Evolutionary conservation across 2,113 vertebrate genomes (phyloP).

Genomic region (Psophia crepitans): DNA sequence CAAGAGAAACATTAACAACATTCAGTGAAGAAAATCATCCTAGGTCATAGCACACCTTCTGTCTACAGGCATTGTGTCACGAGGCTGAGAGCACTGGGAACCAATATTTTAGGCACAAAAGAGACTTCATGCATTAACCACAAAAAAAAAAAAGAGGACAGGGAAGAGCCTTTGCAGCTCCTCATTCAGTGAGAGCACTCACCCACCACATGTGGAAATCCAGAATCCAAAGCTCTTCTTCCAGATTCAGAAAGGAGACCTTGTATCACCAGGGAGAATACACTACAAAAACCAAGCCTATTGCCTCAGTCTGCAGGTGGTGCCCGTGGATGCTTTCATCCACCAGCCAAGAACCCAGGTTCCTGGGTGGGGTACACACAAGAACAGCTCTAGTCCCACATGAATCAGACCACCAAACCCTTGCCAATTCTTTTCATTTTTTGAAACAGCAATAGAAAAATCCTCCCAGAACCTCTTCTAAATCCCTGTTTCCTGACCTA

Average conservation of each 20-base stretch:
- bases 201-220: not conserved
- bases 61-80: not conserved
- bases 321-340: not conserved
- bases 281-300: not conserved
- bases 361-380: not conserved
- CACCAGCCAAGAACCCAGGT: accelerated
- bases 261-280: not conserved
- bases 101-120: not conserved
- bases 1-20: not conserved
- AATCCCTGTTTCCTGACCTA: not conserved
- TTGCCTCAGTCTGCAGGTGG: not conserved
- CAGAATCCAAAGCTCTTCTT: not conserved
- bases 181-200: not conserved
- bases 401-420: not conserved
- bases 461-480: not conserved
- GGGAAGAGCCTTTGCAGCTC: not conserved
- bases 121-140: not conserved
- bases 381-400: not conserved
- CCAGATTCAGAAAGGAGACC: not conserved
- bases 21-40: not conserved
- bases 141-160: not conserved
- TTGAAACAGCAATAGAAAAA: not conserved
- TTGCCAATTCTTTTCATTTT: not conserved
- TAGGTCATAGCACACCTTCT: not conserved
- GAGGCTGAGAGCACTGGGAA: not conserved